phyloP scores from a whole-genome alignment of 2,888 invertebrate species.

The Acrobasis suavella region DNA sequence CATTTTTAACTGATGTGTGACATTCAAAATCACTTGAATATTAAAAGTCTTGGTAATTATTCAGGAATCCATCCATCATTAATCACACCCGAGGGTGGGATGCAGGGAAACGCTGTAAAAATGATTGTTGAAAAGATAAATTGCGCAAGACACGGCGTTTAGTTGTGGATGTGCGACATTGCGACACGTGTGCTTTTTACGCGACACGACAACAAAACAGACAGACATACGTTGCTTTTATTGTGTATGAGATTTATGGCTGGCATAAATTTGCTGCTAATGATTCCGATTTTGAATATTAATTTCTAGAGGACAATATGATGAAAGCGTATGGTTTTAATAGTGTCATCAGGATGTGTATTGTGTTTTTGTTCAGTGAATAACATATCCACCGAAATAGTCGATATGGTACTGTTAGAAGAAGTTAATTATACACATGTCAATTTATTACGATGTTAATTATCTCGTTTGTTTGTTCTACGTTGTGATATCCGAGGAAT shows the following conservation, averaged over 20 bases:
- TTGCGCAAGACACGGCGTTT: constrained; percentile 73
- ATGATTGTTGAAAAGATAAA: constrained; percentile 81
- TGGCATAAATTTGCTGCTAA: constrained; percentile 48
- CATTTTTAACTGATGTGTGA: constrained; percentile 36
- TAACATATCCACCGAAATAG: neutral
- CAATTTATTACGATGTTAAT: too few species aligned
- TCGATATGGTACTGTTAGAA: too few species aligned
- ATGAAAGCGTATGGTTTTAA: constrained; percentile 25
- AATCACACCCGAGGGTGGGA: constrained; percentile 75
- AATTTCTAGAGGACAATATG: constrained; percentile 45
- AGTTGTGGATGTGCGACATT: constrained; percentile 49
- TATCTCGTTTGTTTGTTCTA: too few species aligned
- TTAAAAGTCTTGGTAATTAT: constrained; percentile 83
- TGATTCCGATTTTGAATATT: constrained; percentile 54
- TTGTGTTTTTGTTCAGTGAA: constrained; percentile 7
- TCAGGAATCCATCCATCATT: constrained; percentile 83
- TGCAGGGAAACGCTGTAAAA: constrained; percentile 76
- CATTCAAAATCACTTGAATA: constrained; percentile 76
- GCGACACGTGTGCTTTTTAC: constrained; percentile 48
- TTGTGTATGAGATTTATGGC: constrained; percentile 62
- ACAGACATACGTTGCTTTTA: constrained; percentile 43
- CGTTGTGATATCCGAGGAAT: too few species aligned
- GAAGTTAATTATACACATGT: too few species aligned
- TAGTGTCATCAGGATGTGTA: constrained; percentile 11
- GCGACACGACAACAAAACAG: constrained; percentile 46